Base-by-base conservation (phyloP, 2,888 invertebrate species). In the Orthosia incerta region DNA sequence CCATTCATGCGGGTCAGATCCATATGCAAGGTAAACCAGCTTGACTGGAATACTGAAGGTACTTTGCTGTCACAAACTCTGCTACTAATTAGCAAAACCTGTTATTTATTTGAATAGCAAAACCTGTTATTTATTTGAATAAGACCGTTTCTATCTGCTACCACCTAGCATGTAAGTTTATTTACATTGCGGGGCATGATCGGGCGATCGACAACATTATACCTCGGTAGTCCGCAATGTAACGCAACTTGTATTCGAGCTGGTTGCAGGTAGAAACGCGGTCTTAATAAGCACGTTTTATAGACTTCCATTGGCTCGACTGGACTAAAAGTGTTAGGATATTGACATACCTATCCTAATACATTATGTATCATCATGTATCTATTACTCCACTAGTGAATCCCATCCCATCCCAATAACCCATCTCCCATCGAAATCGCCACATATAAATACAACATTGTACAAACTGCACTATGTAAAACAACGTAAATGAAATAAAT, bases 401-500 rank as follows among this genome's bases (percentile, higher is more conserved):
- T n/a, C n/a, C n/a, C n/a, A n/a, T n/a, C n/a, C n/a, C n/a, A n/a
- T n/a, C n/a, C n/a, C n/a, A n/a, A n/a, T n/a, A n/a, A n/a, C n/a
- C n/a, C 79, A 86, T 83, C 87, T 86, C 89, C 87, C 85, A 88
- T 86, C 79, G 85, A 86, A 80, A 79, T 69, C 77, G 75, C 79
- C 83, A 88, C 84, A 65, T 90, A 88, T 89, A 90, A 86, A 89
- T 90, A 89, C 70, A 81, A 83, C 62, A 85, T 86, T 91, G 90
- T 92, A 91, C 91, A 92, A 91, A 84, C 82, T 86, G 84, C 87
- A 89, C 88, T 78, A 80, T 79, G 71, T 84, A 80, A 82, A 71
- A 76, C 68, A 80, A 88, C 86, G 75, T 91, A 93, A 94, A 90
- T 86, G 93, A 95, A 93, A 92, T 90, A 90, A 86, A 90, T 74